Base-by-base conservation (phyloP, 2,797 vertebrate genomes). In the Smutsia gigantea region DNA sequence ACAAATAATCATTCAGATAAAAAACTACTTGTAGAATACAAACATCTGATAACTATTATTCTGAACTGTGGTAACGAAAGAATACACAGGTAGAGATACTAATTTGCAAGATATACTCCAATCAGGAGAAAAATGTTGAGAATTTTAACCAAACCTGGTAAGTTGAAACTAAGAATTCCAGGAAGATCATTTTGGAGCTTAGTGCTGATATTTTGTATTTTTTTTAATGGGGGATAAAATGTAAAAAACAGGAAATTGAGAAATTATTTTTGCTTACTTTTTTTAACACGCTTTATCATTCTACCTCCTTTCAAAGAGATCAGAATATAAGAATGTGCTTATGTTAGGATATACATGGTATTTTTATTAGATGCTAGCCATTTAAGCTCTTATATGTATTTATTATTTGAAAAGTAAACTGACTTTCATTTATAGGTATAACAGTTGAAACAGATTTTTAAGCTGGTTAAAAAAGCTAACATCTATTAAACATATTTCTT, bases 331-430 rank as follows among this genome's bases (percentile, higher is more conserved):
- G 64, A 69, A 19, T 46, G 4, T 90, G 21, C 53, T 79, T 66
- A 29, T 92, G 5, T 90, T 42, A 72, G 72, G 21, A 75, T 95
- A n/a, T 78, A 17, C 15, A 17, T 49, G 59, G 17, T 49, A 13
- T 71, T 86, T 57, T 95, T 95, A 69, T 29, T 75, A 27, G 11
- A 69, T 74, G 29, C 46, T 89, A 83, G 34, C 5, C 4, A 42
- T 66, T 75, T 25, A 91, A 75, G 12, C 29, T 77, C 92, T 77
- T 75, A 21, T 83, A 12, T 84, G 19, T 87, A 55, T 93, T 79
- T 93, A 25, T 74, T 94, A 27, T 90, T 63, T 90, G 92, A 95
- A 95, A 88, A 78, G 87, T 74, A 87, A 23, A 83, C 46, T 92
- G 31, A 21, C n/a, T 78, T 96, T 95, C 12, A 2, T 78, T 69